Evolutionary conservation across 2,113 vertebrate species (phyloP).

Genomic region (Oryzias celebensis): DNA sequence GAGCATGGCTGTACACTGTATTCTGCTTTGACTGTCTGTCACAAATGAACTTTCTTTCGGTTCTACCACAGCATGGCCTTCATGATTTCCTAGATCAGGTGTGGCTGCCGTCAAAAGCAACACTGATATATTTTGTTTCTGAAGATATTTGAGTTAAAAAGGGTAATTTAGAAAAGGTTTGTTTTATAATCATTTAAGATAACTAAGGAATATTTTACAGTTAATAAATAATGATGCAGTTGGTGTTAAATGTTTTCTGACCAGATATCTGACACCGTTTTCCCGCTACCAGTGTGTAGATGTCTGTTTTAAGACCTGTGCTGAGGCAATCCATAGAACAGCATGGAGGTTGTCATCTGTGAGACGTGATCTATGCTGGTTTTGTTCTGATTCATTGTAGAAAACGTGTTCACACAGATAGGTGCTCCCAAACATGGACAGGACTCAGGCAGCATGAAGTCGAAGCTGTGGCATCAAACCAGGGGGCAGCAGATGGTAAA

Average conservation of each 20-base stretch:
- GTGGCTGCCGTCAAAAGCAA: too few relatives aligned
- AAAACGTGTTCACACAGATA: constrained; percentile 1
- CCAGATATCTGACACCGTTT: constrained; percentile 12
- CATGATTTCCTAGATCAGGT: neutral
- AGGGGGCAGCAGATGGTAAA: neutral
- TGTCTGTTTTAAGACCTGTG: constrained; percentile 20
- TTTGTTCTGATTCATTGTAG: constrained; percentile 12
- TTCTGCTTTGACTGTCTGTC: neutral
- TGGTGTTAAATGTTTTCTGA: constrained; percentile 5
- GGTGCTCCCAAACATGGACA: neutral
- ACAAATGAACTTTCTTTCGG: neutral
- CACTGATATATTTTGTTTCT: too few relatives aligned
- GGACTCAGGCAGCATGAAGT: neutral
- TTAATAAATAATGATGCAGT: too few relatives aligned
- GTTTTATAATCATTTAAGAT: too few relatives aligned
- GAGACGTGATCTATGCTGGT: constrained; percentile 22
- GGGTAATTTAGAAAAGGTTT: too few relatives aligned
- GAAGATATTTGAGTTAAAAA: too few relatives aligned
- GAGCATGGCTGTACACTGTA: neutral
- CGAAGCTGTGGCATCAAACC: neutral
- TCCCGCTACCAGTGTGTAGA: constrained; percentile 6
- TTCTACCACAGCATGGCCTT: neutral
- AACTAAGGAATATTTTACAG: too few relatives aligned
- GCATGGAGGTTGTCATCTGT: constrained; percentile 2
- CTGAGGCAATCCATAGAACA: constrained; percentile 20